Conservation (phyloP, 2,113 vertebrate species). For the Glaucidium brasilianum region DNA sequence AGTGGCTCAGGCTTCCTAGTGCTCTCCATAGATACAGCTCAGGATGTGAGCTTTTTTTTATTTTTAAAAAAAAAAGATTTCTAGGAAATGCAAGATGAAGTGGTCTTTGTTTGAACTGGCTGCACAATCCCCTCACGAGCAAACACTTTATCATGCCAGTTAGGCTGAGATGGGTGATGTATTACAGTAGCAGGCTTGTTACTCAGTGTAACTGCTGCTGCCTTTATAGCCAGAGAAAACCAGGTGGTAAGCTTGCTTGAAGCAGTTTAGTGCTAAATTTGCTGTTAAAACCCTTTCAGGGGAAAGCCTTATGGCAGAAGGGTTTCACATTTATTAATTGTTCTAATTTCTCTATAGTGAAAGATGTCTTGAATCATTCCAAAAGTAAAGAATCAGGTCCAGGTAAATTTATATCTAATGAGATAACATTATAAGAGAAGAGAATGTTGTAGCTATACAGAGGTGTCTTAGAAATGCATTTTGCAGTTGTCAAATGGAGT, state of each 20-base stretch:
- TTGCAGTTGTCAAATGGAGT: not conserved
- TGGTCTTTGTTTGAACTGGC: slow-evolving; percentile 63
- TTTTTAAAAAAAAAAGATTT: not conserved
- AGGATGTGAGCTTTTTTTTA: not conserved
- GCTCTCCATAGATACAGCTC: not conserved
- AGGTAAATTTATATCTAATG: not conserved
- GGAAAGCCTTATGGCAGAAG: not conserved
- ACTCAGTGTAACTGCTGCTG: not conserved
- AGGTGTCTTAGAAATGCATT: not conserved
- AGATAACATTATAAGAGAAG: not conserved
- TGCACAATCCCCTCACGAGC: slow-evolving; percentile 24
- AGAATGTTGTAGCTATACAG: not conserved
- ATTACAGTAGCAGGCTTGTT: slow-evolving; percentile 61
- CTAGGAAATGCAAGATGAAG: slow-evolving; percentile 72
- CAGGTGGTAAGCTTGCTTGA: not conserved
- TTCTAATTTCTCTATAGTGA: not conserved
- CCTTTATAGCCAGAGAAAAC: not conserved
- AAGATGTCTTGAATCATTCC: not conserved
- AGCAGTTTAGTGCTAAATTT: not conserved
- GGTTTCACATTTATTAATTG: not conserved
- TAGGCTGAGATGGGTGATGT: slow-evolving; percentile 48
- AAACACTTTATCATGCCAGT: slow-evolving; percentile 56
- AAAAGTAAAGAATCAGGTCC: not conserved
- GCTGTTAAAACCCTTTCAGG: not conserved
- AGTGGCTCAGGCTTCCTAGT: not conserved